Base-by-base conservation (phyloP, 2,888 invertebrate genomes). In the Drosophila limbata region DNA sequence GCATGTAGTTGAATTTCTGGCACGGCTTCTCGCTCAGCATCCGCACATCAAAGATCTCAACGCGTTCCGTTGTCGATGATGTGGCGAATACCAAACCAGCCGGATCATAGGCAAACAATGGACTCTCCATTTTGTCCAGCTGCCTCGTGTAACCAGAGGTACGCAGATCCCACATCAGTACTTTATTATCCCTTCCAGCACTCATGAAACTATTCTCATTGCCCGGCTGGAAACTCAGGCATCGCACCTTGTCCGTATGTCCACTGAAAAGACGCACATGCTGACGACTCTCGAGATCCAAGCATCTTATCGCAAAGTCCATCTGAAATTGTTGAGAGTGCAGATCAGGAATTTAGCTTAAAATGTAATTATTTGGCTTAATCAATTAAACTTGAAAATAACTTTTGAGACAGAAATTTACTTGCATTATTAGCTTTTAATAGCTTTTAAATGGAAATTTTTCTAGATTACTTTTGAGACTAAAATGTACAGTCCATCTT, bases 111-210 rank as follows among this genome's bases (percentile, higher is more conserved):
- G 64, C 73, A 11, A 73, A n/a, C 15, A 75, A 39, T 0, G 83
- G 83, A 5, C 35, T 11, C 0, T 40, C 9, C 25, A 68, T 37
- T 1, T 65, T 11, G 1, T 47, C n/a, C 11, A 84, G 2, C 1
- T 37, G 25, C 0, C 69, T 33, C 0, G 31, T 55, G 10, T 53
- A 55, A 0, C 25, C 13, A 1, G 47, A n/a, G 1, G 25, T 17
- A 3, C 83, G 78, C 4, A 73, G 9, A 60, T 83, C 85, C 83
- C 83, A 84, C 57, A 85, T 4, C 1, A 64, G 33, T 1, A 85
- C 33, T 3, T 53, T 31, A 28, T 71, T 61, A 62, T 83, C 85
- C 19, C 35, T n/a, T 0, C 72, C 83, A 4, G 72, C 53, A 2
- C 69, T 80, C 0, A 80, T 3, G 19, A 82, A 82, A 0, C 71